phyloP scores from a whole-genome alignment of 1,140 invertebrate genomes.

The Caenorhabditis inopinata region DNA sequence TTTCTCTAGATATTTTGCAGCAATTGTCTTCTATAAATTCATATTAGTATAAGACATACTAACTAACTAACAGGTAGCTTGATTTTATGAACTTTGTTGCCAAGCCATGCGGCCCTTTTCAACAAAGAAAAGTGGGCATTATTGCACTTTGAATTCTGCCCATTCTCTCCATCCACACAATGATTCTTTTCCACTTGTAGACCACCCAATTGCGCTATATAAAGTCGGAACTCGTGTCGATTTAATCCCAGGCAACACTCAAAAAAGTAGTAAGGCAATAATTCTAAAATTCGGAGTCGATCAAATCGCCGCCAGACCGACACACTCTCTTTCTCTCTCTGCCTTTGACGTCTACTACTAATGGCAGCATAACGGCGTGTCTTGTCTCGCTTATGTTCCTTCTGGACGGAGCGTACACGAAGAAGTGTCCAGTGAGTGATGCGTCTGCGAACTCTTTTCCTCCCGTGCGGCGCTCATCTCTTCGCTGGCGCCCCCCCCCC shows the following conservation, averaged over 20 bases:
- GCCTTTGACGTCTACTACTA: slow-evolving; percentile 22
- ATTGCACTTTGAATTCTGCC: too few species aligned
- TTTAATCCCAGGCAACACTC: slow-evolving; percentile 13
- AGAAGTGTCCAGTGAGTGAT: slow-evolving; percentile 28
- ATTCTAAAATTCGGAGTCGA: slow-evolving; percentile 23
- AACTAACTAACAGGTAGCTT: too few species aligned
- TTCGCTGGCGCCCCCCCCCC: slow-evolving; percentile 4
- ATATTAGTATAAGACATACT: too few species aligned
- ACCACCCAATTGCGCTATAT: slow-evolving; percentile 14
- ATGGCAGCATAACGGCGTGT: neutral
- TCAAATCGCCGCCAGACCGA: neutral
- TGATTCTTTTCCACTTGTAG: neutral
- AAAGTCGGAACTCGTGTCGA: neutral
- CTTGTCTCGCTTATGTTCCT: slow-evolving; percentile 16
- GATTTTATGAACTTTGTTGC: too few species aligned
- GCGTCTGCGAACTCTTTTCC: slow-evolving; percentile 32
- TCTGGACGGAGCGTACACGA: neutral
- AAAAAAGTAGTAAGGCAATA: slow-evolving; percentile 29
- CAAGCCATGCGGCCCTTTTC: too few species aligned
- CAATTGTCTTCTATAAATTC: too few species aligned
- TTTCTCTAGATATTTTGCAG: too few species aligned
- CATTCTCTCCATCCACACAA: too few species aligned
- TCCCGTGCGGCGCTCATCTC: neutral
- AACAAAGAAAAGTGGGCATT: too few species aligned
- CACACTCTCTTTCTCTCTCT: neutral